A percentile compares a stretch with the other conserved stretches of the same genome.
phyloP scores from a whole-genome alignment of 2,797 vertebrate genomes.

The Naso thynnoides region DNA sequence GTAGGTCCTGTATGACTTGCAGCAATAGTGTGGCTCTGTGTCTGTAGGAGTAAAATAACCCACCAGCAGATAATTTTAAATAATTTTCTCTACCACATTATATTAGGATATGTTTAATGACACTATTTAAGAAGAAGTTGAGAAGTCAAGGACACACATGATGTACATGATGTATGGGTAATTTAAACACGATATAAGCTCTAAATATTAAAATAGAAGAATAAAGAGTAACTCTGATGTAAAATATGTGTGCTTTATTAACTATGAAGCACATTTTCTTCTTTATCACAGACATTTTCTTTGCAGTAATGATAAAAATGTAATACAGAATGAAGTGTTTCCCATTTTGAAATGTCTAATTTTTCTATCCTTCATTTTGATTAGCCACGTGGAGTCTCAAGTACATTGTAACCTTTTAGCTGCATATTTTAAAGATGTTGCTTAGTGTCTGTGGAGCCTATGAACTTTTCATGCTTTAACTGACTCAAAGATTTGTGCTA shows the following conservation, averaged over 20 bases:
- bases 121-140: neutral
- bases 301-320: neutral
- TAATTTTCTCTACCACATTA: conserved; percentile 14
- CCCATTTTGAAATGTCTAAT: neutral
- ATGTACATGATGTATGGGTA: neutral
- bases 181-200: too few relatives aligned
- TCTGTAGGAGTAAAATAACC: conserved; percentile 6
- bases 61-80: conserved; percentile 18
- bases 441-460: neutral
- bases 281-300: neutral
- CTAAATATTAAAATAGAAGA: neutral
- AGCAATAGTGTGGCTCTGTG: neutral
- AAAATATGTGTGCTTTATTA: neutral
- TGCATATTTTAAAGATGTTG: conserved; percentile 17
- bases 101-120: conserved; percentile 11
- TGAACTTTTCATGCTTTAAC: conserved; percentile 9
- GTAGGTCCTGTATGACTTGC: neutral
- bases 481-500: neutral
- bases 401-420: neutral
- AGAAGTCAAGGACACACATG: neutral
- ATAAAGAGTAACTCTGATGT: neutral
- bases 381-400: neutral
- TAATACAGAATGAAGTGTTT: neutral
- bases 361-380: neutral
- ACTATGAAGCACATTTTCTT: neutral